Evolutionary conservation across 2,797 vertebrate genomes (phyloP).

Genomic region (Hoplostethus mediterraneus): DNA sequence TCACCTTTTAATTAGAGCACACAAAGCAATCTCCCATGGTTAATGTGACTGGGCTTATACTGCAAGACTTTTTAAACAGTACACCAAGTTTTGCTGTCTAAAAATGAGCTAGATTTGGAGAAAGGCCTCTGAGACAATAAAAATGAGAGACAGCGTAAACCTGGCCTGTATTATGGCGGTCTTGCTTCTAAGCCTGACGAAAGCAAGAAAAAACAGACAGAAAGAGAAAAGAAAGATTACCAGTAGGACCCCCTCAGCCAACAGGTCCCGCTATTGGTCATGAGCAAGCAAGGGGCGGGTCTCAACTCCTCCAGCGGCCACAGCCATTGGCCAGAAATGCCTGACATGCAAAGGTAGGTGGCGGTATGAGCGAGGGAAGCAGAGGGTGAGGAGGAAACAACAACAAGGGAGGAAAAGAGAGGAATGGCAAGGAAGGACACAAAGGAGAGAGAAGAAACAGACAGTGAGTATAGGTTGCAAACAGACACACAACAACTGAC

Average conservation of each 20-base stretch:
- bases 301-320: slow-evolving; percentile 69
- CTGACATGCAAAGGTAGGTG: slow-evolving; percentile 80
- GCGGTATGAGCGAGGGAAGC: slow-evolving; percentile 44
- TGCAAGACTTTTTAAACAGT: background rate
- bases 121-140: background rate
- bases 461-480: slow-evolving; percentile 10
- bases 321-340: slow-evolving; percentile 86
- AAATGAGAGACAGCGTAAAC: background rate
- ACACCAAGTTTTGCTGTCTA: background rate
- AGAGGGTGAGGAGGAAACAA: slow-evolving; percentile 29
- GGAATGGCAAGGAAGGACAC: slow-evolving; percentile 49
- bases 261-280: slow-evolving; percentile 58
- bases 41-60: background rate
- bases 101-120: slow-evolving; percentile 7
- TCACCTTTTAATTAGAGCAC: background rate
- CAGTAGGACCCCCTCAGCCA: slow-evolving; percentile 58
- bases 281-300: slow-evolving; percentile 59
- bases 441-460: slow-evolving; percentile 62
- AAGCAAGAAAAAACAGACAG: slow-evolving; percentile 14
- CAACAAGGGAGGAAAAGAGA: slow-evolving; percentile 43
- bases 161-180: background rate
- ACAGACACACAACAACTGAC: background rate
- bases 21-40: background rate
- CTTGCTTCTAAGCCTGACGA: background rate
- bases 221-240: slow-evolving; percentile 68